phyloP scores from a whole-genome alignment of 1,140 invertebrate genomes.

The Rhysida immarginata region DNA sequence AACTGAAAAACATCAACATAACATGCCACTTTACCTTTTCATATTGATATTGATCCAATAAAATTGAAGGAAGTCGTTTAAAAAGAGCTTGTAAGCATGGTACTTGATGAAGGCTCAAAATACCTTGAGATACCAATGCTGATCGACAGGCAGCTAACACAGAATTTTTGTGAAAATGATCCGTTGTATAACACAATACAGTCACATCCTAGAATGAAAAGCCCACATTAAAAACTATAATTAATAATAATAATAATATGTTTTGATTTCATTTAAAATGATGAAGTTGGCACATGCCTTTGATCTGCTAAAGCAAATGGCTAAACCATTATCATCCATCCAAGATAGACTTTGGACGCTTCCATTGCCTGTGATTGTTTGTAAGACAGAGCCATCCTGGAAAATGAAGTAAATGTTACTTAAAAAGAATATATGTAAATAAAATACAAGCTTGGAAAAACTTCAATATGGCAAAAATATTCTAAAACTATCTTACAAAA shows the following conservation, averaged over 20 bases:
- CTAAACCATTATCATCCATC: constrained; percentile 33
- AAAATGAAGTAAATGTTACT: no score
- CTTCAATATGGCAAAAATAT: no score
- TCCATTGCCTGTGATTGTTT: constrained; percentile 39
- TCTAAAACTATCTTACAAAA: no score
- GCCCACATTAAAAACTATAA: constrained; percentile 2
- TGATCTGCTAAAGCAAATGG: constrained; percentile 36
- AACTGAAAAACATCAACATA: no score
- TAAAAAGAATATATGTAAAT: no score
- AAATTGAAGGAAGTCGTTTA: constrained; percentile 35
- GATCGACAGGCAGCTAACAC: constrained; percentile 36
- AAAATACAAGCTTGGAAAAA: no score
- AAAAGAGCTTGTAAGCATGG: constrained; percentile 39
- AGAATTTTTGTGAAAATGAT: constrained; percentile 30
- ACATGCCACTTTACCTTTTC: constrained; percentile 34
- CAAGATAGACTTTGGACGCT: constrained; percentile 36
- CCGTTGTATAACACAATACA: constrained; percentile 32
- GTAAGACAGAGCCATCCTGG: constrained; percentile 38
- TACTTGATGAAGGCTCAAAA: constrained; percentile 38
- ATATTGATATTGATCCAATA: constrained; percentile 39
- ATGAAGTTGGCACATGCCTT: no score
- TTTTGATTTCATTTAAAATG: no score
- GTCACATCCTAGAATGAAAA: constrained; percentile 31
- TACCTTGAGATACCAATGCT: constrained; percentile 35
- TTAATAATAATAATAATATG: no score